phyloP scores from a whole-genome alignment of 2,888 invertebrate species.

The Epicampocera succincta region DNA sequence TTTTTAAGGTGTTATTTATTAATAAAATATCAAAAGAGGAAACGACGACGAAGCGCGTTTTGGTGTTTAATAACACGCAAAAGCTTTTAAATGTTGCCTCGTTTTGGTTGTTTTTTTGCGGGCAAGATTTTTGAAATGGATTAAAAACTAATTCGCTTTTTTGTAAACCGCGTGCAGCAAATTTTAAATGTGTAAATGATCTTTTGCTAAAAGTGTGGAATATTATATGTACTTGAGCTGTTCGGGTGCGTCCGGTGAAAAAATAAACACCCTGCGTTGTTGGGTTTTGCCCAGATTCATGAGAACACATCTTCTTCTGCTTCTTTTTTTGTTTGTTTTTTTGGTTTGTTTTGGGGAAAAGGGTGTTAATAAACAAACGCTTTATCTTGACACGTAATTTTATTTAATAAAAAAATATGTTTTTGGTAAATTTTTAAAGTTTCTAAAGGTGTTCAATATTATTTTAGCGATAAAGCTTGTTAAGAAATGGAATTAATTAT shows the following conservation, averaged over 20 bases:
- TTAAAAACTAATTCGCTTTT: constrained; percentile 58
- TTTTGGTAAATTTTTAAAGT: constrained; percentile 6
- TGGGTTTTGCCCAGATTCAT: background rate
- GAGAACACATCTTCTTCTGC: constrained; percentile 20
- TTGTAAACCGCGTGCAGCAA: constrained; percentile 11
- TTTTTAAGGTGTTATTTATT: constrained; percentile 64
- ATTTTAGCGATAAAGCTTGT: constrained; percentile 49
- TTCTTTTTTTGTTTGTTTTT: too few relatives aligned
- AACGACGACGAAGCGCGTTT: constrained; percentile 32
- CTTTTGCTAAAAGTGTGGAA: constrained; percentile 63
- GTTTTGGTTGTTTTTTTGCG: background rate
- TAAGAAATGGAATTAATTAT: constrained; percentile 44
- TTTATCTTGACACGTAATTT: constrained; percentile 68
- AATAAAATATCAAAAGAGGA: constrained; percentile 46
- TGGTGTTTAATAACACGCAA: constrained; percentile 62
- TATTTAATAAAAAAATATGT: constrained; percentile 14
- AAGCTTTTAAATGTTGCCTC: constrained; percentile 60
- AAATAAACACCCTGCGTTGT: constrained; percentile 45
- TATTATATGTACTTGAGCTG: constrained; percentile 23
- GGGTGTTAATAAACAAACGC: constrained; percentile 69
- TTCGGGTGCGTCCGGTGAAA: background rate
- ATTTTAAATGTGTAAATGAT: constrained; percentile 62
- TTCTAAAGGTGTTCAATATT: constrained; percentile 57
- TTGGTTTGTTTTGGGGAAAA: constrained; percentile 44
- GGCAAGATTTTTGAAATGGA: constrained; percentile 58